Evolutionary conservation across 2,888 invertebrate species (phyloP).

Genomic region (Linnaemya vulpina): DNA sequence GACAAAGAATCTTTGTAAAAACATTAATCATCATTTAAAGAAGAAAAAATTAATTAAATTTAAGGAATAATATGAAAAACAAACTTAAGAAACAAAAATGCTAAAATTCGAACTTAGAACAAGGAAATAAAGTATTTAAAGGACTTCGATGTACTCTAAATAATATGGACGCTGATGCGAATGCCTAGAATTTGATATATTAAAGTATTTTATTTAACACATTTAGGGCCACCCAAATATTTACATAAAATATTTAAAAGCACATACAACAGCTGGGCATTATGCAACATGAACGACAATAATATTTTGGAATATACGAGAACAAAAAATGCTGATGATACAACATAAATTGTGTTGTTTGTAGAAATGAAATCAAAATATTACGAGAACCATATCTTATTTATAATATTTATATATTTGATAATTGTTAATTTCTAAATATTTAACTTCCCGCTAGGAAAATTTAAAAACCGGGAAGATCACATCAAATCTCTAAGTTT

Average conservation of each 20-base stretch:
- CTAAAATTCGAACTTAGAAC: not conserved
- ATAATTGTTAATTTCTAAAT: too few relatives aligned
- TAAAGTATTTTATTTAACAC: constrained; percentile 1
- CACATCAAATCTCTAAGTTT: too few relatives aligned
- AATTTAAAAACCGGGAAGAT: too few relatives aligned
- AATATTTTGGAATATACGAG: not conserved
- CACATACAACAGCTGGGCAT: not conserved
- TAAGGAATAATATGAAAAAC: not conserved
- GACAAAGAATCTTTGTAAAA: constrained; percentile 28
- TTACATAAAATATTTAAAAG: constrained; percentile 7
- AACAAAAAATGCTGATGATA: not conserved
- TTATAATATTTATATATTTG: too few relatives aligned
- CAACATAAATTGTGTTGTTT: not conserved
- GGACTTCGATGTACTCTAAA: not conserved
- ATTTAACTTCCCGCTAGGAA: too few relatives aligned
- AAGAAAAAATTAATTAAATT: constrained; percentile 56
- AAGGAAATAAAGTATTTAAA: not conserved
- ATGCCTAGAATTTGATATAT: constrained; percentile 6
- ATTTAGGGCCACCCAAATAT: not conserved
- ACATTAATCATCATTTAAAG: constrained; percentile 60
- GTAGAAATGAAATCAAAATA: not conserved
- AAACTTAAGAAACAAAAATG: constrained; percentile 1
- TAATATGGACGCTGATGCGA: not conserved
- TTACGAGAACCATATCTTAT: too few relatives aligned
- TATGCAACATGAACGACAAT: not conserved